Evolutionary conservation across 2,797 vertebrate species (phyloP), one percentile per base, ranked within the genome.

Genomic region (Peromyscus aztecus): DNA sequence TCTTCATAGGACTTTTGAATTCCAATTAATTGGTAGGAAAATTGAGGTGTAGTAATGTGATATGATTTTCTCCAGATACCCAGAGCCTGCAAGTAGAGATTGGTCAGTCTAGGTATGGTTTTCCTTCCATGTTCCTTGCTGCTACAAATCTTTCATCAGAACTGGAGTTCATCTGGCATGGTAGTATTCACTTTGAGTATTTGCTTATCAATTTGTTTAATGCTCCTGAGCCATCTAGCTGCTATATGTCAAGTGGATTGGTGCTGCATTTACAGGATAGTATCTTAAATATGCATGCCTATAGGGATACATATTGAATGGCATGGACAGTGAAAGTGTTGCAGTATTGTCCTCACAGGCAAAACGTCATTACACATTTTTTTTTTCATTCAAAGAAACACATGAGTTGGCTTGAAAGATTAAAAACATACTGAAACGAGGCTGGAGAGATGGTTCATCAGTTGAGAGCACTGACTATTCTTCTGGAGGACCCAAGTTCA

Each of bases 121-220:
- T 81, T n/a, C 8, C 0, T 4, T 40, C 2, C n/a, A 19, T 4
- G 17, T 2, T 89, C 31, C 73, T 75, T 40, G 10, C 16, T 8
- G 29, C 0, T 4, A 29, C 6, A 83, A 1, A 23, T 16, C 40
- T 59, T 11, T 0, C 11, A 27, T 16, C 5, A 12, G 29, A 24
- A 19, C 10, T 6, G 6, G 29, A 86, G 69, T 10, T 40, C 34
- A 11, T 67, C 8, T 40, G 8, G 6, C 17, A 2, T 3, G 16
- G 12, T 4, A 57, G 13, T 1, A 40, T 27, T 86, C 52, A 31
- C n/a, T 86, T 43, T 29, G 7, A 8, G 55, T 13, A 43, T 7
- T 37, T 43, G 37, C 6, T 82, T n/a, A 34, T 3, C 16, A 6
- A 19, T 13, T 59, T 46, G 34, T 52, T 69, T 11, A n/a, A 71